These are phyloP conservation scores for Alligator mississippiensis DNA, from an alignment of 2,113 vertebrate genomes.

Conservation along the genomic window DNA sequence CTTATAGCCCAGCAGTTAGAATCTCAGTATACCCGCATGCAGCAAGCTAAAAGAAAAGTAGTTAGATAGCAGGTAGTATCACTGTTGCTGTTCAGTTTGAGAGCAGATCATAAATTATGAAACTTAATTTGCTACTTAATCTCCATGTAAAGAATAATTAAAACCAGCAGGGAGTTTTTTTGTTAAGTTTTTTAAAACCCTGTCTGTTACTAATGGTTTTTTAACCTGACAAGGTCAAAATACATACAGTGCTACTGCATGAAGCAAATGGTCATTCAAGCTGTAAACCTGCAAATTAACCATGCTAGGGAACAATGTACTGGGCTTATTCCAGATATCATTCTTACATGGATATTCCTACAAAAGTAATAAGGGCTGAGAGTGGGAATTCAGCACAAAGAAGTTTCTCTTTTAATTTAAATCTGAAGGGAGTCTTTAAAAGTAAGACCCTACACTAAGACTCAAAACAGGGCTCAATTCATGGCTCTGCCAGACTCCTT, in stretches of 20 bases:
- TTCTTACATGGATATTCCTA: neutral
- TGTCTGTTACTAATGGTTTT: neutral
- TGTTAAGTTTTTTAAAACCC: no score
- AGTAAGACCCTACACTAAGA: neutral
- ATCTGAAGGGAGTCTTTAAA: neutral
- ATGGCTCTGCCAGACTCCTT: neutral
- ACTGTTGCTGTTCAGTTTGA: neutral
- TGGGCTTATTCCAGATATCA: constrained; percentile 16
- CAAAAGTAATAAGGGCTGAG: neutral
- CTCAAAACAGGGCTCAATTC: neutral
- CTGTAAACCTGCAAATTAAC: constrained; percentile 45
- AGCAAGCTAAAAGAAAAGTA: neutral
- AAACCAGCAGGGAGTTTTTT: no score
- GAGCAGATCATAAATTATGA: neutral
- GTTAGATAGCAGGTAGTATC: neutral
- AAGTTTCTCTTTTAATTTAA: neutral
- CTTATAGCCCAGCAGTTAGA: neutral
- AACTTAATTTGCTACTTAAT: constrained; percentile 17
- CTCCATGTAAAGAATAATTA: neutral
- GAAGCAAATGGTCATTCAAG: neutral
- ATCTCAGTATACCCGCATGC: neutral
- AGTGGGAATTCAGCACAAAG: constrained; percentile 10
- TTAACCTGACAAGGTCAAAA: neutral
- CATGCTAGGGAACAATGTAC: constrained; percentile 25
- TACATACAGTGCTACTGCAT: constrained; percentile 18